Evolutionary conservation across 2,797 vertebrate species (phyloP), one percentile per base, ranked within the genome.

Genomic region (Tachyglossus aculeatus): DNA sequence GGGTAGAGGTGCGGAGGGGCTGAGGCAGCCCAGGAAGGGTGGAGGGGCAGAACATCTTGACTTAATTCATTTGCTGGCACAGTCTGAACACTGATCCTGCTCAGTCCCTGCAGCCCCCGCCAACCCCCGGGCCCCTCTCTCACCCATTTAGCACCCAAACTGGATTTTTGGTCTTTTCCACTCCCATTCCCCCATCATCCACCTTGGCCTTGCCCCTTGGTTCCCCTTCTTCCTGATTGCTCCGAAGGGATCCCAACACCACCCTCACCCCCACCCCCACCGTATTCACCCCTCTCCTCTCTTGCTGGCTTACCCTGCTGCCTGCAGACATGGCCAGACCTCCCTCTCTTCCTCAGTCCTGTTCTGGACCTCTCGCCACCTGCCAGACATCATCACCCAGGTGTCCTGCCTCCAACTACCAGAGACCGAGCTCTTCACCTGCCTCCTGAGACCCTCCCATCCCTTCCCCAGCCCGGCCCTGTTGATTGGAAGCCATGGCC

Each of bases 211-310:
- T n/a, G n/a, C n/a, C n/a, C n/a, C n/a, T n/a, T n/a, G n/a, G n/a
- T n/a, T 59, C 32, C 44, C 40, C 72, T 73, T 62, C 51, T 41
- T 70, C 65, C 67, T 79, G 61, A 40, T 58, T 62, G 29, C 15
- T 81, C 43, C 47, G 70, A 38, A 45, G 11, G 32, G 51, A 62
- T 52, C 59, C 40, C 67, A 53, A 24, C 60, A 52, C 36, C 44
- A 53, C 38, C 72, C 50, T 77, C n/a, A 58, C 65, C 32, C 7
- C 2, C 37, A 15, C 14, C 58, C 40, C 70, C 25, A 13, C 40
- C 67, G 31, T n/a, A n/a, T n/a, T n/a, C n/a, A n/a, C n/a, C n/a
- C n/a, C n/a, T n/a, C n/a, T n/a, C n/a, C n/a, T n/a, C n/a, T n/a
- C n/a, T n/a, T n/a, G n/a, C n/a, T n/a, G n/a, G n/a, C n/a, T n/a